Evolutionary conservation across 1,140 invertebrate genomes (phyloP).

Genomic region (Drosophila pseudoobscura): DNA sequence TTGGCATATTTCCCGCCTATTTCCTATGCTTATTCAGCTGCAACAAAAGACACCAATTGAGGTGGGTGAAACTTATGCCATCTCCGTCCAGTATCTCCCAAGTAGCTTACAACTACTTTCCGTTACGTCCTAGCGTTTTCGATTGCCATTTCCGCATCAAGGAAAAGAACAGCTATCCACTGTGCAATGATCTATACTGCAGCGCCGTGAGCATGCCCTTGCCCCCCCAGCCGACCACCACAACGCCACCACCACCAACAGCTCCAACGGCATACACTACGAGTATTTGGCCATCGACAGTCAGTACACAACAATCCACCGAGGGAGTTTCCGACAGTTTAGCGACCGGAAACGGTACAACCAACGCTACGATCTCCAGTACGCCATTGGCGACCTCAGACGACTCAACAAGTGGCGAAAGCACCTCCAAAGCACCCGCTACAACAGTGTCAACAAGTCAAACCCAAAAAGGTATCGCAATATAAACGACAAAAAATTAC

Average conservation of each 20-base stretch:
- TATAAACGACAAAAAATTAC: too few species aligned
- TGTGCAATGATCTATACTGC: constrained; percentile 32
- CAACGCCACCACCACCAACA: too few species aligned
- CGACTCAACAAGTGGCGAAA: neutral
- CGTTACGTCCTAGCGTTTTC: neutral
- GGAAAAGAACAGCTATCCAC: constrained; percentile 1
- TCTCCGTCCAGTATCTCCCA: too few species aligned
- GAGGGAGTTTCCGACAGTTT: neutral
- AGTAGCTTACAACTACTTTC: too few species aligned
- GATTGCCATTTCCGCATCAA: neutral
- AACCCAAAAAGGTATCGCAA: neutral
- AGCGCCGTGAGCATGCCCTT: too few species aligned
- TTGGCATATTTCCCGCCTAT: neutral
- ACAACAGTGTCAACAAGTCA: neutral
- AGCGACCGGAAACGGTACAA: too few species aligned
- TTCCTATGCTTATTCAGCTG: constrained; percentile 4
- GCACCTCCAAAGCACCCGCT: neutral
- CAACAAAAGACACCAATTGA: neutral
- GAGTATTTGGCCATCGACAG: too few species aligned
- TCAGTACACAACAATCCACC: too few species aligned
- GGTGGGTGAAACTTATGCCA: neutral
- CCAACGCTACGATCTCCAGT: too few species aligned
- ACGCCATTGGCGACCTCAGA: too few species aligned
- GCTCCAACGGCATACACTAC: too few species aligned
- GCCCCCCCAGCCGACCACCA: too few species aligned